These are phyloP conservation scores for Pomatostomus ruficeps DNA, from an alignment of 2,113 vertebrate genomes.

Conservation along the genomic window DNA sequence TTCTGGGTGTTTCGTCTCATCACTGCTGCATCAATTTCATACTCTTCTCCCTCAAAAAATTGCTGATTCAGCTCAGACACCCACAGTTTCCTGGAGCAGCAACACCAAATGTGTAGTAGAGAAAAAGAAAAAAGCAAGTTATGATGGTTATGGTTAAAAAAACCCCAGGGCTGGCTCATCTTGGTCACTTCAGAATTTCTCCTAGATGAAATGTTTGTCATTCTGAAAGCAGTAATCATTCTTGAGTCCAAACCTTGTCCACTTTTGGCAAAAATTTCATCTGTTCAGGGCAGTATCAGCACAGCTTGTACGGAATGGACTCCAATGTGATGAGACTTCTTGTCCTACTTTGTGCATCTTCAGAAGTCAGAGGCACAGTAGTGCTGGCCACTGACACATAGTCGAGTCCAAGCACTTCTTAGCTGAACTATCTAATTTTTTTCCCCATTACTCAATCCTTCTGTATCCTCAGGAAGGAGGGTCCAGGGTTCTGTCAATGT, in stretches of 20 bases:
- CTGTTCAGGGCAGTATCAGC: neutral
- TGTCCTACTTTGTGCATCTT: neutral
- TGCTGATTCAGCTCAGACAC: neutral
- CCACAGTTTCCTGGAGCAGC: neutral
- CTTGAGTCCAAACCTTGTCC: neutral
- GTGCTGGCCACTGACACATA: rapidly evolving
- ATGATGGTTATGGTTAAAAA: neutral
- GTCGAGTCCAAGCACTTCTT: neutral
- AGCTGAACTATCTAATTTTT: neutral
- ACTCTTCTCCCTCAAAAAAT: neutral
- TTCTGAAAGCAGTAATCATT: neutral
- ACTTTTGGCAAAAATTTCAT: neutral
- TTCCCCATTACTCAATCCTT: neutral
- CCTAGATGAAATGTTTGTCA: neutral
- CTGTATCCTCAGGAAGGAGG: neutral
- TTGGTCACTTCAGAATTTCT: neutral
- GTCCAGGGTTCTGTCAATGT: rapidly evolving
- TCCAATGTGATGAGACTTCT: neutral
- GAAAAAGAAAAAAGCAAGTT: neutral
- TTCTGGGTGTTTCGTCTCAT: neutral
- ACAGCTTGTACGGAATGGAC: neutral
- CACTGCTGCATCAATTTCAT: neutral
- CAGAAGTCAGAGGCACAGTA: neutral
- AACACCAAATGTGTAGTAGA: neutral
- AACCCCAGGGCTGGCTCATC: neutral